Base-by-base conservation (phyloP, 1,140 invertebrate species). In the Octopus sinensis region DNA sequence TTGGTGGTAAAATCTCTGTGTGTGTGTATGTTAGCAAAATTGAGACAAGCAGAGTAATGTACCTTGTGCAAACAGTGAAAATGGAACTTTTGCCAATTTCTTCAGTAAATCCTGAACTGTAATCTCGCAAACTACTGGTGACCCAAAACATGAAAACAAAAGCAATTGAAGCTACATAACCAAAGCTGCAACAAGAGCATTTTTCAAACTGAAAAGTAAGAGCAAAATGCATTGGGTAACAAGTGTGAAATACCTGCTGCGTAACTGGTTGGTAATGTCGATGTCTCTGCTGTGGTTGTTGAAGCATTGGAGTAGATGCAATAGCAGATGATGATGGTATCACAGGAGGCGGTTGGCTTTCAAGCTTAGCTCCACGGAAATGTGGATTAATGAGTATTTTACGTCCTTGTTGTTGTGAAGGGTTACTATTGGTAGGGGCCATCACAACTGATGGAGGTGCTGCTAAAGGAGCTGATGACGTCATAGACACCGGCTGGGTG, bases 261-360 rank as follows among this genome's bases (percentile, higher is more conserved):
- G 68, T 4, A 73, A 73, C 68, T n/a, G 68, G 68, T 23, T 73
- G 68, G 30, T 73, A 73, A 73, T 73, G 68, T 73, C 13, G 68
- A 73, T 73, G 68, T 73, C 5, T 13, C 13, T 73, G 68, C 5
- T 13, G 68, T 73, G 7, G 68, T 17, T 73, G 68, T 9, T 13
- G 68, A 4, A 73, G 4, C 13, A 73, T n/a, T 10, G 68, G 30
- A 73, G 68, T 17, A 73, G 68, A 73, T 73, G 68, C 68, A 13
- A 73, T 73, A n/a, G 68, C 68, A n/a, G 68, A 73, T 6, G 68
- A 6, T 12, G 68, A 73, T n/a, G 68, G 30, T 13, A 73, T 73
- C 17, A 73, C 68, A 73, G 68, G 68, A 10, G 68, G 68, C 1
- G 68, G 6, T 73, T 13, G 68, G 6, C 17, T 23, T 6, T 73